Evolutionary conservation across 1,140 invertebrate genomes (phyloP).

Genomic region (Himalopsyche phryganea): DNA sequence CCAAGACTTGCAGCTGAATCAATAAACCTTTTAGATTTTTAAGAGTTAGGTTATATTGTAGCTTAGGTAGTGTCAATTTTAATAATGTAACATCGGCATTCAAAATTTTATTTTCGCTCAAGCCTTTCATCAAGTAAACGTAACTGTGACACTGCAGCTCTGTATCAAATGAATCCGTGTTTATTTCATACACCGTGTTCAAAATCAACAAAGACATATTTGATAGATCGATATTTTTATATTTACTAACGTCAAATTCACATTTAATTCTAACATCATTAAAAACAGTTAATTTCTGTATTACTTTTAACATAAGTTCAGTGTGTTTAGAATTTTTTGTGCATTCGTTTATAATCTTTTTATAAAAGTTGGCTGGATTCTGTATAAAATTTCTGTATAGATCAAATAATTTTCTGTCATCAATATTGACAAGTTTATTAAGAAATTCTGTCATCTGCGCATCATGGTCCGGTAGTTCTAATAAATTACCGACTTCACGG

Average conservation of each 20-base stretch:
- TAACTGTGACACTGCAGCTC: conserved; percentile 14
- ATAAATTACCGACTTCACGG: conserved; percentile 2
- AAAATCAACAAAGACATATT: conserved; percentile 13
- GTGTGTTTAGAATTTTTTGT: conserved; percentile 13
- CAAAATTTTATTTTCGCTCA: conserved; percentile 14
- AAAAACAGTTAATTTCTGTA: conserved; percentile 16
- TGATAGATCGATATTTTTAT: not conserved
- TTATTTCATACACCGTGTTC: conserved; percentile 9
- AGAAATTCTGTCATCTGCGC: conserved; percentile 16
- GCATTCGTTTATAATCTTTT: conserved; percentile 7
- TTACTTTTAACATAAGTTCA: conserved; percentile 5
- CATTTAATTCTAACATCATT: conserved; percentile 8
- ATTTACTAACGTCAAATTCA: not conserved
- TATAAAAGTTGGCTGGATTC: conserved; percentile 23
- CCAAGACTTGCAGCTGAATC: conserved; percentile 11
- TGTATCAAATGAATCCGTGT: conserved; percentile 1
- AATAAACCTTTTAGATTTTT: conserved; percentile 2
- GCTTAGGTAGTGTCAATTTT: conserved; percentile 7
- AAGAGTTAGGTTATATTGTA: conserved; percentile 7
- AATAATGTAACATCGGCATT: conserved; percentile 8
- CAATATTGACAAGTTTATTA: conserved; percentile 23
- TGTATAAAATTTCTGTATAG: conserved; percentile 22
- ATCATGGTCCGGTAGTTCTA: conserved; percentile 23
- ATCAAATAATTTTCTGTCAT: conserved; percentile 8
- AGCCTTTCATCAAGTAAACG: conserved; percentile 20